Evolutionary conservation across 1,140 invertebrate species (phyloP), one percentile per base, ranked within the genome.

Genomic region (Epicauta chinensis): DNA sequence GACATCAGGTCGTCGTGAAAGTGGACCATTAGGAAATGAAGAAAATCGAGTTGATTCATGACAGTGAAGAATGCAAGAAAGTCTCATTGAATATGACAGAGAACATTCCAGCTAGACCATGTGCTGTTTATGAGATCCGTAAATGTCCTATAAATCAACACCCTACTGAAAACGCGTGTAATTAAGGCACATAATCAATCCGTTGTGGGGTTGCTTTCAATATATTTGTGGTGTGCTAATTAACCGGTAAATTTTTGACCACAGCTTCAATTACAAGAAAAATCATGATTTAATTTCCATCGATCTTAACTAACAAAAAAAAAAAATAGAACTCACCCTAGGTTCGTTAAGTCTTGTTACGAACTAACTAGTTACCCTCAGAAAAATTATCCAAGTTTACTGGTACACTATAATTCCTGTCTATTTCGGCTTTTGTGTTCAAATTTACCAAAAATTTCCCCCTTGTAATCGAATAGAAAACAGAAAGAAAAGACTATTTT

Each of bases 131-230:
- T 71, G 71, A 69, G 67, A 68, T 65, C 67, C 71, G 64, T 71
- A 71, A 72, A 69, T 69, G 65, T 63, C 59, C 67, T 66, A 72
- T 72, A 72, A 72, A 72, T 72, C 71, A 72, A 67, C 65, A 66
- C 64, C 67, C 64, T 54, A 61, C 53, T 32, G 61, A 62, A 61
- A 63, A 64, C 61, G 63, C 56, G 56, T 64, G 66, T 69, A 68
- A 69, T 69, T 69, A 69, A 58, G 64, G 59, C 58, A 62, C 55
- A 51, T 51, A 64, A 59, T 66, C 62, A 66, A 66, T 66, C 58
- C 58, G 53, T 51, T 52, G 56, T 59, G 53, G 53, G 35, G 34
- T 34, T 32, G 35, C 13, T 35, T 39, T 23, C 39, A 35, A 50
- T 31, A 16, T 46, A 29, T 15, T 46, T 36, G 32, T 40, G 32